Evolutionary conservation across 2,888 invertebrate species (phyloP).

Genomic region (Teleogryllus oceanicus): DNA sequence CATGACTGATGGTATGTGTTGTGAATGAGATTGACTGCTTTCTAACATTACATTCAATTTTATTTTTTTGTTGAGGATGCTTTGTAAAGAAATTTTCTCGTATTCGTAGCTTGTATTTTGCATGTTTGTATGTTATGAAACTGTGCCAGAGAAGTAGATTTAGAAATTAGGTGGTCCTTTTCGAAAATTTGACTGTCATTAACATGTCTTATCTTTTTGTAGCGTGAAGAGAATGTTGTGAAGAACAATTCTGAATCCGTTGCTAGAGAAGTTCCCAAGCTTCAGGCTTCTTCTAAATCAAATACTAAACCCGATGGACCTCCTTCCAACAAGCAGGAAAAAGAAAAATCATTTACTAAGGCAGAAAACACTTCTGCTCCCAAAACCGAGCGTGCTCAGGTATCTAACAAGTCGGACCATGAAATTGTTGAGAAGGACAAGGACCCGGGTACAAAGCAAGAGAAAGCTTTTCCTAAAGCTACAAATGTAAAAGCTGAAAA

Average conservation of each 20-base stretch:
- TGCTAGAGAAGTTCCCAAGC: background rate
- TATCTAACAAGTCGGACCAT: background rate
- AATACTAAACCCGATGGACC: background rate
- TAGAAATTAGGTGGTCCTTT: background rate
- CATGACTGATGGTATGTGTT: background rate
- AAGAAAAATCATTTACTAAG: background rate
- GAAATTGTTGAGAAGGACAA: background rate
- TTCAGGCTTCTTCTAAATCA: background rate
- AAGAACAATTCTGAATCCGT: constrained; percentile 5
- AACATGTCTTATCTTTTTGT: constrained; percentile 18
- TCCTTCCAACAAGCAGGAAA: background rate
- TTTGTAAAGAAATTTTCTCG: too few species aligned
- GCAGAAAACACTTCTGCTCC: constrained; percentile 12
- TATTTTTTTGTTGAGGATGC: too few species aligned
- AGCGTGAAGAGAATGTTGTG: constrained; percentile 25
- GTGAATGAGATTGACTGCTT: background rate
- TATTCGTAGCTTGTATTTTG: too few species aligned
- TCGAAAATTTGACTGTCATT: background rate
- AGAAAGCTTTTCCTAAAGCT: background rate
- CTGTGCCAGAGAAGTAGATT: too few species aligned
- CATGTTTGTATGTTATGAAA: too few species aligned
- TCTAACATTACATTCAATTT: too few species aligned
- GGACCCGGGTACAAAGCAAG: background rate
- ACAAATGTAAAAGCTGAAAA: constrained; percentile 19
- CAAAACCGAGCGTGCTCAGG: background rate